phyloP scores from a whole-genome alignment of 2,888 invertebrate species.

The Zaprionus bogoriensis region DNA sequence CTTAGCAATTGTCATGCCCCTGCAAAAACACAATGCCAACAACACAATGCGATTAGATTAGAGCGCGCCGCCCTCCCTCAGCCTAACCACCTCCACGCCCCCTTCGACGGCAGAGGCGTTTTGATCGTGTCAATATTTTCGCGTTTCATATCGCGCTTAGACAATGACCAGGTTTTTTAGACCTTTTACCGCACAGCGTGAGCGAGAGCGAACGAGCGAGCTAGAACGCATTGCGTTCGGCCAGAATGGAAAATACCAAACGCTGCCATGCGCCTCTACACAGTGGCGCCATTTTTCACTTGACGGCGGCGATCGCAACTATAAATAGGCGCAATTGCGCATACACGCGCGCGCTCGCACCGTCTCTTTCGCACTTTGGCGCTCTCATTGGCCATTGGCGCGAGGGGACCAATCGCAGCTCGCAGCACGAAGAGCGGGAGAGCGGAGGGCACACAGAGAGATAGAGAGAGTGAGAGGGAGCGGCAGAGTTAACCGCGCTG shows the following conservation, averaged over 20 bases:
- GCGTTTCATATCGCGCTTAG: constrained; percentile 32
- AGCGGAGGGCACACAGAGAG: too few species aligned
- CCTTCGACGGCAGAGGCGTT: constrained; percentile 1
- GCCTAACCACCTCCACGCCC: not conserved
- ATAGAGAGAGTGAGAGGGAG: not conserved
- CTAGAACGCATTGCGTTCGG: not conserved
- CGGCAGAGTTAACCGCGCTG: constrained; percentile 30
- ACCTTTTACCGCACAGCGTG: not conserved
- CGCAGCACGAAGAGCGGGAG: constrained; percentile 5
- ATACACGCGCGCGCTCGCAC: constrained; percentile 3
- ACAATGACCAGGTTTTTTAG: constrained; percentile 37
- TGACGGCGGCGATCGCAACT: constrained; percentile 30
- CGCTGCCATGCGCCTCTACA: constrained; percentile 6
- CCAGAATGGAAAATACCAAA: constrained; percentile 34
- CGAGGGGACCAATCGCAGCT: constrained; percentile 48
- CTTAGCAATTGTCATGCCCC: constrained; percentile 58
- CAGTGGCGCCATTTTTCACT: constrained; percentile 39
- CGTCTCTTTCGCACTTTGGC: not conserved
- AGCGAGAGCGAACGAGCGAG: not conserved
- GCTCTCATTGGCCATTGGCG: not conserved
- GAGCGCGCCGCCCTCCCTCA: not conserved
- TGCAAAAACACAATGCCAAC: constrained; percentile 57
- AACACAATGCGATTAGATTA: constrained; percentile 11
- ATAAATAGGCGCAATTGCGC: constrained; percentile 37
- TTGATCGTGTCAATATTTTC: constrained; percentile 63